These are phyloP conservation scores for Passer domesticus DNA, from an alignment of 2,113 vertebrate species.

Conservation along the genomic window DNA sequence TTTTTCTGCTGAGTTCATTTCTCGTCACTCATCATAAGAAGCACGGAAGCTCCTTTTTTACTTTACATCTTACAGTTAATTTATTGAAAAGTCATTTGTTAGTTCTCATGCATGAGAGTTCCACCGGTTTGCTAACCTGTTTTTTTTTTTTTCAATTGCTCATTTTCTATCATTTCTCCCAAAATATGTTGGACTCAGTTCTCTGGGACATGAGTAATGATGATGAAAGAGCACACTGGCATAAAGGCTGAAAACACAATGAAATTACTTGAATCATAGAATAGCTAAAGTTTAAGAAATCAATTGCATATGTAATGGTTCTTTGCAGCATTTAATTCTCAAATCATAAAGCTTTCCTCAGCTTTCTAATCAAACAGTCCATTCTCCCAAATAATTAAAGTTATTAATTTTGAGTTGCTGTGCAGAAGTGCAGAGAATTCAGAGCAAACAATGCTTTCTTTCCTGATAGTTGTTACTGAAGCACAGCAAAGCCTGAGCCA, in stretches of 20 bases:
- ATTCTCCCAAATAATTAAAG: not conserved
- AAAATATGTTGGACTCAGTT: not conserved
- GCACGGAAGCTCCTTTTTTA: not conserved
- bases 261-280: not conserved
- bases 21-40: not conserved
- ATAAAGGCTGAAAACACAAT: not conserved
- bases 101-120: not conserved
- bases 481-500: not conserved
- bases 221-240: not conserved
- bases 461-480: not conserved
- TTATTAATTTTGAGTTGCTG: not conserved
- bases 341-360: not conserved
- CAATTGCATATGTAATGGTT: not conserved
- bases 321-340: not conserved
- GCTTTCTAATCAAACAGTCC: not conserved
- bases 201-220: not conserved
- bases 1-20: not conserved
- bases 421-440: not conserved
- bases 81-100: not conserved
- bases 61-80: not conserved
- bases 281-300: not conserved
- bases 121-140: not conserved
- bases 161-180: not conserved
- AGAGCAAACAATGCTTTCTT: not conserved
- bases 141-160: not conserved